Conservation (phyloP, 2,888 invertebrate genomes). For the Apodemia duryi region DNA sequence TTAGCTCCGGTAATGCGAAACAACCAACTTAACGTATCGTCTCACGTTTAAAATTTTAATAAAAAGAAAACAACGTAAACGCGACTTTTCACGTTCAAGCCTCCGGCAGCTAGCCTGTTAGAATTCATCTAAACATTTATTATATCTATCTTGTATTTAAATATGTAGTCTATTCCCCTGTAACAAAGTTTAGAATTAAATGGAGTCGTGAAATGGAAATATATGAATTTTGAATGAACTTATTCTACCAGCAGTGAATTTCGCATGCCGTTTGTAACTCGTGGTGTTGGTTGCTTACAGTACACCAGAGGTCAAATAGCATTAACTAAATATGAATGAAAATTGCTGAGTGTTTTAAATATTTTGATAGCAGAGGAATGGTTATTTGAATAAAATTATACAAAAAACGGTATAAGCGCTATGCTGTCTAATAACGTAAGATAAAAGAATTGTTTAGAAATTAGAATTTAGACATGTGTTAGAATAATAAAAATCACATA, state of each 20-base stretch:
- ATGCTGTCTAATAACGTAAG: background rate
- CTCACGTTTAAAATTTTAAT: slow-evolving; percentile 32
- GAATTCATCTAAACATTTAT: slow-evolving; percentile 30
- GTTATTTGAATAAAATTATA: slow-evolving; percentile 1
- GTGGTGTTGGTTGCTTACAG: slow-evolving; percentile 27
- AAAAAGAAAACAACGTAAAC: slow-evolving; percentile 30
- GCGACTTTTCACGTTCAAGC: slow-evolving; percentile 20
- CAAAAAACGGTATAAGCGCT: background rate
- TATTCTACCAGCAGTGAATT: slow-evolving; percentile 34
- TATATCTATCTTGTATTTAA: slow-evolving; percentile 19
- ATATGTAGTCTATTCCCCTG: slow-evolving; percentile 22
- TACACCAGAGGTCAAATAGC: slow-evolving; percentile 22
- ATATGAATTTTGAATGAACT: slow-evolving; percentile 37
- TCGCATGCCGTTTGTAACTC: slow-evolving; percentile 36
- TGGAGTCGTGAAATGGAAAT: slow-evolving; percentile 22
- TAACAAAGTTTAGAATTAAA: slow-evolving; percentile 21
- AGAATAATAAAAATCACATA: too few species aligned
- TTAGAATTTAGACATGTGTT: background rate
- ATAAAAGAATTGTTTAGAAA: background rate
- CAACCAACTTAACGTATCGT: slow-evolving; percentile 25
- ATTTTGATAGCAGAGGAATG: background rate
- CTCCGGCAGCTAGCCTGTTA: slow-evolving; percentile 25
- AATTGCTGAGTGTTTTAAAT: slow-evolving; percentile 16
- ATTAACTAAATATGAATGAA: slow-evolving; percentile 19
- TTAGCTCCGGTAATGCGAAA: slow-evolving; percentile 22